Evolutionary conservation across 2,888 invertebrate species (phyloP).

Genomic region (Buathra laborator): DNA sequence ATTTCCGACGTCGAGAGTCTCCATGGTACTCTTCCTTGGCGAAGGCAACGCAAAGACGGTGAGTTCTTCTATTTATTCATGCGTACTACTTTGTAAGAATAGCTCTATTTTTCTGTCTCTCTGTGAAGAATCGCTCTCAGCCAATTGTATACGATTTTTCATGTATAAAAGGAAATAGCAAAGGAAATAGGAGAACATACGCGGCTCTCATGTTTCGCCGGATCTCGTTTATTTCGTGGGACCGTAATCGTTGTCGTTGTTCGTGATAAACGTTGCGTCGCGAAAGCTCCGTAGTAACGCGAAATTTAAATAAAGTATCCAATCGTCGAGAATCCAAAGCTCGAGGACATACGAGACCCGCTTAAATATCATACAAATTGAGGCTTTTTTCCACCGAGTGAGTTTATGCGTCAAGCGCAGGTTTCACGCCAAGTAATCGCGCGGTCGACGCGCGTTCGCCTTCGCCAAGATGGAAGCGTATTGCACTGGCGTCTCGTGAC

Average conservation of each 20-base stretch:
- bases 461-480: constrained; percentile 6
- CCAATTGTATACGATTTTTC: constrained; percentile 9
- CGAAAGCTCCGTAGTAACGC: constrained; percentile 13
- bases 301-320: constrained; percentile 53
- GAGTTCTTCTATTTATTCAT: constrained; percentile 70
- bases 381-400: constrained; percentile 9
- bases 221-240: background rate
- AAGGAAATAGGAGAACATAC: background rate
- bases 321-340: constrained; percentile 23
- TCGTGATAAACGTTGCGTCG: constrained; percentile 27
- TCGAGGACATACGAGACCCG: constrained; percentile 37
- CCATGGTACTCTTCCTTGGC: constrained; percentile 88
- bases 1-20: constrained; percentile 88
- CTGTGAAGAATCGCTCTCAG: constrained; percentile 18
- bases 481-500: constrained; percentile 37
- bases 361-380: constrained; percentile 60
- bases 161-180: background rate
- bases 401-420: constrained; percentile 38
- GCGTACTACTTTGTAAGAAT: constrained; percentile 32
- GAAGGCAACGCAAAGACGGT: constrained; percentile 87
- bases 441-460: constrained; percentile 13
- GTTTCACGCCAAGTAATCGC: constrained; percentile 31
- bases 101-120: constrained; percentile 1
- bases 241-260: constrained; percentile 8
- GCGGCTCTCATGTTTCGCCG: background rate